Percentiles rank a stretch among this genome's conserved stretches.
Conservation (phyloP, 37 sponge, comb jelly and placozoan species). For the Lycopodina hypogea region DNA sequence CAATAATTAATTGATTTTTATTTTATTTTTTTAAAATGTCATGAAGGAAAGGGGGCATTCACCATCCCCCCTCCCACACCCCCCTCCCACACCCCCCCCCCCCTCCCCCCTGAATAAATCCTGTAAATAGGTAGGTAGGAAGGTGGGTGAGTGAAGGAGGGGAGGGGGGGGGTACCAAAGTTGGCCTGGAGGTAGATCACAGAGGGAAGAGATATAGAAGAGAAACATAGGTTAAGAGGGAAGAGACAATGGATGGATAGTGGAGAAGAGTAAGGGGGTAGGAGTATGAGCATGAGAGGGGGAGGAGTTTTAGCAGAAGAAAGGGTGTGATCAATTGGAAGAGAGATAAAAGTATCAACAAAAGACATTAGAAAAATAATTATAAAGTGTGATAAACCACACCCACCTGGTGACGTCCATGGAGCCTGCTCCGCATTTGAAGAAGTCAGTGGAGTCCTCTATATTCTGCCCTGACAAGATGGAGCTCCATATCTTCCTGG, state of each 20-base stretch:
- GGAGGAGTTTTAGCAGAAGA: too few species aligned
- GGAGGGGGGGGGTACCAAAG: background rate
- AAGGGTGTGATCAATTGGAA: background rate
- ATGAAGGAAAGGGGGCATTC: too few species aligned
- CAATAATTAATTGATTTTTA: too few species aligned
- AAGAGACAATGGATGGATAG: background rate
- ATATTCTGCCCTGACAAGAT: conserved; percentile 63
- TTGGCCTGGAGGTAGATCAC: background rate
- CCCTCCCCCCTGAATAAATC: too few species aligned
- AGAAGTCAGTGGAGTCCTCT: conserved; percentile 90
- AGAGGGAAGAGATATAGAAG: background rate
- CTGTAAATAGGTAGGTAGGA: too few species aligned
- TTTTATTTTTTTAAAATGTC: too few species aligned
- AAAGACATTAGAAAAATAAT: background rate
- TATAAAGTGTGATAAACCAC: background rate
- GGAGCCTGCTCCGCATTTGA: conserved; percentile 84
- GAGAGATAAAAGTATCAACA: background rate
- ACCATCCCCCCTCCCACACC: too few species aligned
- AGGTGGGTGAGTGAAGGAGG: background rate
- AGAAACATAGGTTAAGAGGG: background rate
- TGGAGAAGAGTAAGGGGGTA: background rate
- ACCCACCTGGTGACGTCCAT: conserved; percentile 91
- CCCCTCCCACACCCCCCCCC: too few species aligned
- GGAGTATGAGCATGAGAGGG: background rate
- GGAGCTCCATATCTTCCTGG: conserved; percentile 66